These are phyloP conservation scores for Pithys albifrons DNA, from an alignment of 2,113 vertebrate species.

Conservation along the genomic window DNA sequence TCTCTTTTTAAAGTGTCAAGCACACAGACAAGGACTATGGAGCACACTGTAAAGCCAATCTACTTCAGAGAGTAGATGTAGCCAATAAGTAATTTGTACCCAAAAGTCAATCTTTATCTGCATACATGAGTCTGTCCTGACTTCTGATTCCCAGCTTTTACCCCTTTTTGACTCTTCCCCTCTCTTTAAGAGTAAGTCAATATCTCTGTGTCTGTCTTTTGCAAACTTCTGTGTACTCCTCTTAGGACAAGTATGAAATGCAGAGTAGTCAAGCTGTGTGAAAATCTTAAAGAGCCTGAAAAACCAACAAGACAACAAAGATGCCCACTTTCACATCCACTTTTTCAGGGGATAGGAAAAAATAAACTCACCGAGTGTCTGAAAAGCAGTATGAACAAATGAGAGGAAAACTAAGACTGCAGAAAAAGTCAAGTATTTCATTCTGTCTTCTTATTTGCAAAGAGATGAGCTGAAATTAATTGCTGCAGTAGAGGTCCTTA, in stretches of 20 bases:
- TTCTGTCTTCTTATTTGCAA: conserved; percentile 44
- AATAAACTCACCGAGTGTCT: conserved; percentile 25
- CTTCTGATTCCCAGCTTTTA: not conserved
- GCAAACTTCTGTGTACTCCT: not conserved
- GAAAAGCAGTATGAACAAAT: not conserved
- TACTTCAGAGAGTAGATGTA: not conserved
- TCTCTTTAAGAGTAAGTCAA: not conserved
- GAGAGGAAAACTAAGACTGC: conserved; percentile 11
- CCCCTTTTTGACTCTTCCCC: not conserved
- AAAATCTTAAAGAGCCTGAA: not conserved
- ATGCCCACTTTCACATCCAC: not conserved
- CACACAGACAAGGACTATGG: not conserved
- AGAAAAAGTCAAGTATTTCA: not conserved
- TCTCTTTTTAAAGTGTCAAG: not conserved
- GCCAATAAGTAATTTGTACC: not conserved
- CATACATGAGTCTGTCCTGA: not conserved
- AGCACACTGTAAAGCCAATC: not conserved
- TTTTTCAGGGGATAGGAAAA: not conserved
- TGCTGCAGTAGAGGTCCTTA: not conserved
- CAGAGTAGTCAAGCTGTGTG: not conserved
- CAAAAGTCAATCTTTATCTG: not conserved
- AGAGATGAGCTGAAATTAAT: not conserved
- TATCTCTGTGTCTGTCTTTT: not conserved
- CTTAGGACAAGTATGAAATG: not conserved
- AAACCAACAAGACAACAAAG: not conserved